A percentile compares a stretch with the other conserved stretches of the same genome.
Evolutionary conservation across 1,140 invertebrate species (phyloP).

Genomic region (Tachypleus tridentatus): DNA sequence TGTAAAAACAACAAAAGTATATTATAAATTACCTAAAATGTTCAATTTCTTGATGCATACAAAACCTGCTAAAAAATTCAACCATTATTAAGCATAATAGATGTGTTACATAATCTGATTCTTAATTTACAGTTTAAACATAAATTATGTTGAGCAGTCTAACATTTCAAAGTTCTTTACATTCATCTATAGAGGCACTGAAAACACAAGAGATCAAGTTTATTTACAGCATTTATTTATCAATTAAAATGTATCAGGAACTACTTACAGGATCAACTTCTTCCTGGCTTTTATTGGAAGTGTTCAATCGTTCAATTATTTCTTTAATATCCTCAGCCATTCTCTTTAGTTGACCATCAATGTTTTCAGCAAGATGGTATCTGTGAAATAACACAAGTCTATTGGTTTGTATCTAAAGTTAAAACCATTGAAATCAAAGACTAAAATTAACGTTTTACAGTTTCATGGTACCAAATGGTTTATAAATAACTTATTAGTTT

Average conservation of each 20-base stretch:
- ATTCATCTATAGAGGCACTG: too few relatives aligned
- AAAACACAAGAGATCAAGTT: not conserved
- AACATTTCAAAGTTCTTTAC: too few relatives aligned
- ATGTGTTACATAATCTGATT: too few relatives aligned
- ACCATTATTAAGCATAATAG: too few relatives aligned
- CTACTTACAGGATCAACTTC: conserved; percentile 65
- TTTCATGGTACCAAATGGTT: too few relatives aligned
- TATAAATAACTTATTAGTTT: too few relatives aligned
- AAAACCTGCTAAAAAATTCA: too few relatives aligned
- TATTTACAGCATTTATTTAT: not conserved
- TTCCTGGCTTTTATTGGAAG: conserved; percentile 69
- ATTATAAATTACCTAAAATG: not conserved
- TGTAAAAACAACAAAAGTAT: not conserved
- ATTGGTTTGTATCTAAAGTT: not conserved
- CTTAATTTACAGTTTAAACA: too few relatives aligned
- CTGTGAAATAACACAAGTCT: conserved; percentile 33
- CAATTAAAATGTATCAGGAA: conserved; percentile 1
- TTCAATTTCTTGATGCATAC: too few relatives aligned
- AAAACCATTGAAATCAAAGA: not conserved
- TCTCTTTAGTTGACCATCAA: conserved; percentile 82
- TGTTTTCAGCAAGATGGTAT: conserved; percentile 72
- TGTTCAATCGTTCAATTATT: conserved; percentile 86
- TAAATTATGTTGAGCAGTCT: too few relatives aligned
- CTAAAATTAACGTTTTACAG: conserved; percentile 5
- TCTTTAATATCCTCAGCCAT: conserved; percentile 92